These are phyloP conservation scores for Cephus rjabovi DNA, from an alignment of 2,888 invertebrate species.

Conservation along the genomic window DNA sequence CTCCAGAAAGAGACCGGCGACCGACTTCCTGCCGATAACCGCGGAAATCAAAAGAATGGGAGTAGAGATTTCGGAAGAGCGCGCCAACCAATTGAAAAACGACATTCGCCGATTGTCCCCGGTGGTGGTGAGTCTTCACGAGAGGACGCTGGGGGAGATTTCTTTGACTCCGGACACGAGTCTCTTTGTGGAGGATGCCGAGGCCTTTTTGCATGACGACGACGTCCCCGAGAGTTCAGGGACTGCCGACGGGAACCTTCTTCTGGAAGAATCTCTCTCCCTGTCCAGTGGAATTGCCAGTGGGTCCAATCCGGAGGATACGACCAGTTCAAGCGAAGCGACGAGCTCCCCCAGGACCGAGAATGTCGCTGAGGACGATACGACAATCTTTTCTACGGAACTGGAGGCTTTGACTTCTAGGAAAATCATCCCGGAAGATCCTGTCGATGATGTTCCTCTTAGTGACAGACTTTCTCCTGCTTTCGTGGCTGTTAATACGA, in stretches of 20 bases:
- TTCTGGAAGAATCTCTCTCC: neutral
- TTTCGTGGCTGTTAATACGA: neutral
- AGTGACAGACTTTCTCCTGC: neutral
- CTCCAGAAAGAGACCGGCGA: conserved; percentile 42
- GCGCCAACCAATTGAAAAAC: conserved; percentile 55
- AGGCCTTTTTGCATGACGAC: neutral
- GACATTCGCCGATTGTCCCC: conserved; percentile 61
- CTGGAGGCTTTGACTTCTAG: neutral
- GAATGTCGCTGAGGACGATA: neutral
- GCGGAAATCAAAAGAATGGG: conserved; percentile 58
- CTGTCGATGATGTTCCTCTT: neutral
- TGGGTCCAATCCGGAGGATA: conserved; percentile 6
- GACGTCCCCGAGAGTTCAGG: neutral
- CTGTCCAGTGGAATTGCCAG: neutral
- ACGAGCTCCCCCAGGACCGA: neutral
- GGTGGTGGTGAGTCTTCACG: conserved; percentile 57
- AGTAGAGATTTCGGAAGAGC: conserved; percentile 58
- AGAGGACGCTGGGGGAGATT: conserved; percentile 61
- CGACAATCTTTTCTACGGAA: neutral
- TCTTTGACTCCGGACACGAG: conserved; percentile 52
- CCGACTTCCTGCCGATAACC: conserved; percentile 49
- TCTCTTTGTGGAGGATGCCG: conserved; percentile 22
- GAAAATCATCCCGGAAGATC: neutral
- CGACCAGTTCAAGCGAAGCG: neutral
- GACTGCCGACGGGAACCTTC: neutral